These are phyloP conservation scores for Hyperopisus bebe DNA, from an alignment of 2,113 vertebrate species.

Conservation along the genomic window DNA sequence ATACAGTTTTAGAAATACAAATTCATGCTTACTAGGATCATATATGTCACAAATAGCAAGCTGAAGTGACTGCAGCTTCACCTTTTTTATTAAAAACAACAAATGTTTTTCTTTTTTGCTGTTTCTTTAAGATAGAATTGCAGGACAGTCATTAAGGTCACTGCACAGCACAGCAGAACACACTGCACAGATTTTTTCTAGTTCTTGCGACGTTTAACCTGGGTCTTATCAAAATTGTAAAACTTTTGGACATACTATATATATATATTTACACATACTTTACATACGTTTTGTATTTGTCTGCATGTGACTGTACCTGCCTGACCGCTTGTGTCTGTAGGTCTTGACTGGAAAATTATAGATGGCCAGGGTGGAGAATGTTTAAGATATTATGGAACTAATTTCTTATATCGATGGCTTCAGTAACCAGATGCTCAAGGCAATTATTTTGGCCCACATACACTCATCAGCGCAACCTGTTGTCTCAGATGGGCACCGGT, in stretches of 20 bases:
- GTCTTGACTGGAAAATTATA: not conserved
- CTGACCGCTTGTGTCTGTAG: not conserved
- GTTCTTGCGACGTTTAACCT: not conserved
- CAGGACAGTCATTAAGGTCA: not conserved
- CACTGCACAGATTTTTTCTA: not conserved
- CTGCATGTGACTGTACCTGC: not conserved
- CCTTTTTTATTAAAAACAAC: not conserved
- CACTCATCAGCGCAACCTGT: constrained; percentile 14
- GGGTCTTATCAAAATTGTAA: not conserved
- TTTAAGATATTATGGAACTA: constrained; percentile 20
- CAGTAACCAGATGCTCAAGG: constrained; percentile 19
- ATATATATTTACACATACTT: not conserved
- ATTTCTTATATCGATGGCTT: constrained; percentile 19
- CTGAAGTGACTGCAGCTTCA: not conserved
- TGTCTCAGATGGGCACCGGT: constrained; percentile 12
- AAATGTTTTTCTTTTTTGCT: not conserved
- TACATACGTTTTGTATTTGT: not conserved
- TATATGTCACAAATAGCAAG: not conserved
- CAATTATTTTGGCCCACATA: constrained; percentile 13
- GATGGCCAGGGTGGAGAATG: not conserved
- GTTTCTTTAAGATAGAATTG: not conserved
- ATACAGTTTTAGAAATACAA: not conserved
- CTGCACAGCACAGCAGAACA: not conserved
- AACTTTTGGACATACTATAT: not conserved
- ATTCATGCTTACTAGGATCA: not conserved